Evolutionary conservation across 2,888 invertebrate genomes (phyloP).

Genomic region (Drosophila paramelanica): DNA sequence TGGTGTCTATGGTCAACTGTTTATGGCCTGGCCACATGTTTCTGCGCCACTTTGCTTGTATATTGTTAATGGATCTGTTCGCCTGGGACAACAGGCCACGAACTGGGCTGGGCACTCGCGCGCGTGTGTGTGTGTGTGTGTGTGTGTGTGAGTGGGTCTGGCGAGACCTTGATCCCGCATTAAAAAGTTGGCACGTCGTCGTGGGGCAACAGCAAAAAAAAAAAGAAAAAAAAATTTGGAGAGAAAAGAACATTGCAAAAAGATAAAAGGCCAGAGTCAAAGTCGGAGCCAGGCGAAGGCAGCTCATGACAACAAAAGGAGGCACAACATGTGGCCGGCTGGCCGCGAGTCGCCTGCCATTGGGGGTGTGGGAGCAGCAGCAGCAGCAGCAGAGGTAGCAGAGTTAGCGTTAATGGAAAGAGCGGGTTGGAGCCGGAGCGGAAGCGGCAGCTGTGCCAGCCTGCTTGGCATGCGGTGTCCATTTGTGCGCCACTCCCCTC

Average conservation of each 20-base stretch:
- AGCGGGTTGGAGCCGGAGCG: background rate
- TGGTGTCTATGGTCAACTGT: constrained; percentile 28
- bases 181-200: constrained; percentile 73
- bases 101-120: constrained; percentile 33
- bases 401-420: constrained; percentile 14
- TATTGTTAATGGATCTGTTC: constrained; percentile 55
- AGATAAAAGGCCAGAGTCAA: constrained; percentile 43
- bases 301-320: constrained; percentile 52
- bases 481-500: constrained; percentile 70
- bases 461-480: constrained; percentile 68
- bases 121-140: constrained; percentile 13
- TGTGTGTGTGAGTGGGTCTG: constrained; percentile 34
- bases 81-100: constrained; percentile 57
- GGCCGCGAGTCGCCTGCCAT: constrained; percentile 15
- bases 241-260: constrained; percentile 30
- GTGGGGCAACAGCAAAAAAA: constrained; percentile 39
- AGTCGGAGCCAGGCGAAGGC: constrained; percentile 25
- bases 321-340: constrained; percentile 52
- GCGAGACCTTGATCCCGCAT: constrained; percentile 83
- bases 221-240: background rate
- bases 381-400: constrained; percentile 4
- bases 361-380: constrained; percentile 30
- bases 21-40: constrained; percentile 43
- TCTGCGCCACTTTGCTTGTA: constrained; percentile 34
- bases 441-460: constrained; percentile 21